A percentile compares a stretch with the other conserved stretches of the same genome.
Conservation (phyloP, 1,140 invertebrate genomes). For the Drepana arcuata region DNA sequence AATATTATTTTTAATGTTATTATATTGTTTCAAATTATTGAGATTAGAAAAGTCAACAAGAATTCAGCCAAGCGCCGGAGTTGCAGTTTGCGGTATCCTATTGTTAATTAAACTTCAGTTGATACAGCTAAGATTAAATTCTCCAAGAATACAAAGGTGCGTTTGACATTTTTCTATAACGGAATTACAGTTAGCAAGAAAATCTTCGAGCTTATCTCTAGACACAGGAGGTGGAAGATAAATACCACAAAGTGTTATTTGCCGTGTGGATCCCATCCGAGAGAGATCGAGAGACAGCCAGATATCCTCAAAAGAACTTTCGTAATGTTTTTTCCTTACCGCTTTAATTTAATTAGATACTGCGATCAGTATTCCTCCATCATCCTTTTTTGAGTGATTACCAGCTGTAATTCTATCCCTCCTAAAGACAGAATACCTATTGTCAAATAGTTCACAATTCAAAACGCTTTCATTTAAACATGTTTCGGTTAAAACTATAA, state of each 20-base stretch:
- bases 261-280: too few relatives aligned
- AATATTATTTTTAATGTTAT: too few relatives aligned
- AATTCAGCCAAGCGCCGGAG: background rate
- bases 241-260: background rate
- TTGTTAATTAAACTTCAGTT: background rate
- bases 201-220: background rate
- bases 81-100: too few relatives aligned
- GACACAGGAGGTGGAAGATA: constrained; percentile 2
- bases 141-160: constrained; percentile 12
- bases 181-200: background rate
- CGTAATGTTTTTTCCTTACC: background rate
- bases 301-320: constrained; percentile 4
- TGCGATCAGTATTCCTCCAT: constrained; percentile 8
- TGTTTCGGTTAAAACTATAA: constrained; percentile 16
- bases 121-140: background rate
- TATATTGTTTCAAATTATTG: background rate
- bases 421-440: constrained; percentile 10
- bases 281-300: too few relatives aligned
- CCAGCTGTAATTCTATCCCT: constrained; percentile 2
- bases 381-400: constrained; percentile 1
- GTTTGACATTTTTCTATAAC: background rate
- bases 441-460: constrained; percentile 14
- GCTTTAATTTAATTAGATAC: background rate
- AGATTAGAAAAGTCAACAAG: background rate
- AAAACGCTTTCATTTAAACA: constrained; percentile 15